Evolutionary conservation across 2,797 vertebrate genomes (phyloP), one percentile per base, ranked within the genome.

Genomic region (Enteromius trimaculatus): DNA sequence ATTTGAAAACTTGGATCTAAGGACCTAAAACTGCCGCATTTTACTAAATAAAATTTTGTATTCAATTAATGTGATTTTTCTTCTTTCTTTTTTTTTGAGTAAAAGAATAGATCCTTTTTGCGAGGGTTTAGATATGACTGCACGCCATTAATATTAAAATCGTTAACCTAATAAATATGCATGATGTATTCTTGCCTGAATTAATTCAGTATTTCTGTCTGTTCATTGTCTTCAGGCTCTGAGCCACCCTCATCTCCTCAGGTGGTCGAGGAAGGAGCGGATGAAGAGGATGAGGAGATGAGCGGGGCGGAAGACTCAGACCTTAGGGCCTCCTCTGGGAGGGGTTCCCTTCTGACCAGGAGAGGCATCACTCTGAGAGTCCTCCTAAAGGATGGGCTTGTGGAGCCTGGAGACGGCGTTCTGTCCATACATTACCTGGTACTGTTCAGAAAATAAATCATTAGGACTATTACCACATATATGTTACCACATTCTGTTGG

Each of bases 341-440:
- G 96, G 0, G 96, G 97, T 0, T 95, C 95, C 37, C 91, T 97
- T 64, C 94, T 99, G 86, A 97, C 97, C 26, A 92, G 97, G 78
- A 94, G 97, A 0, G 96, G 97, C 44, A 97, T 99, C 93, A 99
- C 98, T 2, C 92, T 99, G 79, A 89, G 97, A 0, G 97, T 98
- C 23, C 95, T 98, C 77, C 95, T 99, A 31, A 97, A 98, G 2
- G 97, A 99, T 0, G 95, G 95, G 26, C 94, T 98, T 89, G 96
- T 99, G 80, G 96, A 98, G 89, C 96, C 98, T 0, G 98, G 97
- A 29, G 94, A 95, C 0, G 97, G 97, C 0, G 96, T 97, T 71
- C 93, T 99, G 11, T 96, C 96, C 79, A 99, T 99, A 89, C 96
- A 97, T 90, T 99, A 98, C 91, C 90, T 96, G 95, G 96, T 96